Evolutionary conservation across 2,888 invertebrate genomes (phyloP), one percentile per base, ranked within the genome.

Genomic region (Drosophila siamana): DNA sequence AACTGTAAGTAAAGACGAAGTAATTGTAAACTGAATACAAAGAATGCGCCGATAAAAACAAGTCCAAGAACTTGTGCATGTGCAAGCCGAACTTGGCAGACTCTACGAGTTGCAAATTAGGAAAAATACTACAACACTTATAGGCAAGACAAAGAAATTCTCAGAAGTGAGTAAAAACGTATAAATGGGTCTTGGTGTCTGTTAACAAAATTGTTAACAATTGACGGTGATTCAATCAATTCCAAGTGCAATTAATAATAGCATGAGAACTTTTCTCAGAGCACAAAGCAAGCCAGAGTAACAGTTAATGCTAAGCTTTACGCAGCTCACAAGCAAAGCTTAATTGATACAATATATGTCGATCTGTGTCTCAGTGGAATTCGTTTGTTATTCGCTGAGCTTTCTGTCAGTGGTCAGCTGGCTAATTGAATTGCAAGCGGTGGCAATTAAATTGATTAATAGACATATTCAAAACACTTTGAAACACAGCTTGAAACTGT

Each of bases 391-490:
- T 41, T 33, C 8, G 7, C 4, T 13, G 26, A 67, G 62, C 57
- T 62, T 55, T 50, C 28, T 48, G 55, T 33, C 67, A 56, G 43
- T 56, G n/a, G 40, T 46, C 28, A 46, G 8, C 41, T 26, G 44
- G 76, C 76, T 75, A 71, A 74, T 76, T 74, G 56, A 63, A 62
- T 63, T 51, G 59, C 41, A 24, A 16, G 61, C 61, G 47, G 30
- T 19, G 56, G 47, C 67, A 74, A 71, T 76, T 76, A 54, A 74
- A 56, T 62, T 30, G 72, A 48, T 74, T 71, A 76, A 71, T 60
- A 63, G 26, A 50, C 59, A 76, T 55, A 47, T 59, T 43, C 55
- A 63, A 67, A 63, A 67, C 62, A 62, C 67, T 67, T 59, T 59
- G 62, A 74, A 71, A 56, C 74, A 60, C 76, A 63, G 67, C 70